Evolutionary conservation across 2,888 invertebrate species (phyloP), one percentile per base, ranked within the genome.

Genomic region (Exocentrus adspersus): DNA sequence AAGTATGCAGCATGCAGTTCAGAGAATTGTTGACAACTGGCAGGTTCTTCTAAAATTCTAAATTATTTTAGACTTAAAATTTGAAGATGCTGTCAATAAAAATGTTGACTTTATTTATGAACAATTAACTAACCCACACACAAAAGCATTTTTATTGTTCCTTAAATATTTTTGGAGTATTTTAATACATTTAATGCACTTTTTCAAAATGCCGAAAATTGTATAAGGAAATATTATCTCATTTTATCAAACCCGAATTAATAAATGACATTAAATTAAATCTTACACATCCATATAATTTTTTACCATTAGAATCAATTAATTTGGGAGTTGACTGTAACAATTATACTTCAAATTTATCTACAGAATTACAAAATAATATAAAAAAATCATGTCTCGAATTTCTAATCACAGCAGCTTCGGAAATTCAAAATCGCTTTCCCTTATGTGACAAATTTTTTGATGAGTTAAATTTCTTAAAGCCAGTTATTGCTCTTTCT

Each of bases 121-220:
- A 6, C 6, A 45, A 20, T 10, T 45, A 20, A 45, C 10, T n/a
- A 45, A 45, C 21, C n/a, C 4, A 2, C 16, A 20, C n/a, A 45
- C 45, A 12, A 20, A 45, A 21, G 45, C 45, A 45, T 20, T 43
- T 7, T 19, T 43, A 20, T n/a, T 17, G 9, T 45, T 45, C n/a
- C n/a, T 45, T 2, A 45, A 9, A 10, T 45, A 45, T n/a, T 45
- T 20, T 20, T 45, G 21, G 5, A 20, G 9, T 45, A 4, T 10
- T 45, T 45, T 45, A 45, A 45, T 12, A 45, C 19, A 19, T 45
- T 45, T 45, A 45, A 45, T 19, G 45, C 20, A 6, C 12, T 45
- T n/a, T 45, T 45, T 20, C 45, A 45, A 45, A 32, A 10, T 32
- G 7, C 32, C 5, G 32, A 32, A 32, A 32, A 32, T n/a, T 32